Base-by-base conservation (phyloP, 2,888 invertebrate species). In the Phragmatobia fuliginosa region DNA sequence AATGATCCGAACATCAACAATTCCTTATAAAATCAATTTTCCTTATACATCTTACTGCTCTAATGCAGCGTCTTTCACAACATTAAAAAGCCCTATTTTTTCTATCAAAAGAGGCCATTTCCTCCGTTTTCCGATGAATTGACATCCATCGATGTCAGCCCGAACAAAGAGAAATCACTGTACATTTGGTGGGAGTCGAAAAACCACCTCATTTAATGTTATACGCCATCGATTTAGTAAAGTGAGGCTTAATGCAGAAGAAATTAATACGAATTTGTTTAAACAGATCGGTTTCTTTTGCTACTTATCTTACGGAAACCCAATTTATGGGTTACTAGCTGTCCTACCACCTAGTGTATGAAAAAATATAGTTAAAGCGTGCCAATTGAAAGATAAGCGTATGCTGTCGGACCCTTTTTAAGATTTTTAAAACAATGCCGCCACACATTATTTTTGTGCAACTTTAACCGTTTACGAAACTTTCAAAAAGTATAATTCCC, bases 121-220 rank as follows among this genome's bases (percentile, higher is more conserved):
- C 83, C 87, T 87, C 82, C 82, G 80, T 85, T 87, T 87, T 88
- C 85, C 85, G 83, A 86, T 88, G 87, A 89, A 91, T 89, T 90
- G 90, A 90, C 90, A 89, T 90, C 89, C 80, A 90, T 90, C 86
- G 88, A 88, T 83, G 86, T 89, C 89, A 83, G 72, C 67, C 70
- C 81, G 86, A 87, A 90, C 90, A 91, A 85, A 86, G 85, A 83
- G 79, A 86, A 87, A 86, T 86, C 85, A 85, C 83, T 84, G 86
- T 84, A 86, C 84, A 86, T 88, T 89, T 87, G 77, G 72, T 68
- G 69, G 76, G 72, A 81, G 75, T 71, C 76, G 79, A 80, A 78
- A 82, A 83, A 81, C 75, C 82, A 74, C 72, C 73, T 78, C 72
- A 81, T 84, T 85, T 82, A 81, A 86, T 80, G 82, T 82, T 82